Evolutionary conservation across 2,113 vertebrate species (phyloP), one percentile per base, ranked within the genome.

Genomic region (Hiodon alosoides): DNA sequence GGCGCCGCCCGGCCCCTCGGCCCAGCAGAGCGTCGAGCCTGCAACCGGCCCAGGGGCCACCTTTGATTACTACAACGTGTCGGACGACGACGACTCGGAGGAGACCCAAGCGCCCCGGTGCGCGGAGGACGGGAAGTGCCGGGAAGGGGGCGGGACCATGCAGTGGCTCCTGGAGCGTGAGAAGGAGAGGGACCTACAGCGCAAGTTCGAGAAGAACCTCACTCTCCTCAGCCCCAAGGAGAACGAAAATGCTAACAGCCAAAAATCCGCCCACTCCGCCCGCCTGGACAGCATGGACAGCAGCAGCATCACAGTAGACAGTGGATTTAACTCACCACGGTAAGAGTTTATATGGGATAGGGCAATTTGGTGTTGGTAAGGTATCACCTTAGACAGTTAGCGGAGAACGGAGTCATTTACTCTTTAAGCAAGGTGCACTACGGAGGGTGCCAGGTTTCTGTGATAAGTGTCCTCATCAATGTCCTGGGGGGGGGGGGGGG

Each of bases 281-380:
- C 94, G 97, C 10, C 90, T 98, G 70, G 97, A 99, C 93, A 98
- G 97, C 90, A 99, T 98, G 95, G 97, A 99, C 90, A 98, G 97
- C 92, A 98, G 97, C 92, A 99, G 97, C 82, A 95, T 99, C 81
- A 99, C 97, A 0, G 97, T 98, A 87, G 97, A 98, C 91, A 99
- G 97, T 85, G 97, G 97, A 84, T 99, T 98, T 90, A 99, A 98
- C 92, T 99, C 97, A 74, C 97, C 97, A 92, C 96, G 97, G 97
- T 99, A 95, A 88, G 94, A 86, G 59, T 67, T 68, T 14, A 69
- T 65, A 46, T 64, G 57, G 17, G 71, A 71, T 60, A 16, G 3
- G 17, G 54, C 48, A 31, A 7, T 54, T 60, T 60, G 54, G 54
- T 31, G 31, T 31, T 31, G 31, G 31, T 31, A 31, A 31, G 31